Base-by-base conservation (phyloP, 2,113 vertebrate genomes). In the Oncorhynchus nerka region DNA sequence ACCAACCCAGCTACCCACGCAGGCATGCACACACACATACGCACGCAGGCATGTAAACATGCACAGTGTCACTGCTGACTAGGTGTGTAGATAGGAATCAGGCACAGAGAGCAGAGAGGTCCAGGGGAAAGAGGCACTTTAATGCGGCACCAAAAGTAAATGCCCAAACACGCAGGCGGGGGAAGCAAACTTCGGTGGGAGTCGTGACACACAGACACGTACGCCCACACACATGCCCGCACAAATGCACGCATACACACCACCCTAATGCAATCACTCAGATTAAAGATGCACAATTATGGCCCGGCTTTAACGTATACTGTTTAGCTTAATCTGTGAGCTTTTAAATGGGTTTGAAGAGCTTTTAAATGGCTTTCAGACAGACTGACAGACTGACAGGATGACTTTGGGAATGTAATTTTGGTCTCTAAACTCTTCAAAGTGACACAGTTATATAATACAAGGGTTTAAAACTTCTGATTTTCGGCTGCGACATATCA, bases 251-350 rank as follows among this genome's bases (percentile, higher is more conserved):
- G 9, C 39, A 45, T 3, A 45, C 39, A 45, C 9, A 45, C 39
- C 39, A 45, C 39, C 39, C 39, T 45, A 45, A 45, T 45, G 9
- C 11, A 45, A 66, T 34, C 26, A 49, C 1, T 0, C 1, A 59
- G n/a, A 61, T 1, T 24, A 74, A 74, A 64, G 2, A 20, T 71
- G 73, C 67, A 79, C 68, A 70, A 49, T 70, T 24, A 49, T 39
- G 15, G 3, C 72, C 12, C 0, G 67, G 30, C 67, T 19, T 20
- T 45, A 9, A n/a, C 2, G 9, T 45, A 11, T 4, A n/a, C 34
- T 45, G 32, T 69, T 16, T 9, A 20, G 9, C 11, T 69, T 69
- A 69, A 39, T 39, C 30, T 69, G 8, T 69, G 16, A 9, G 67
- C 39, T 70, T 69, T 45, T 39, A 0, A 69, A 3, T 19, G 4